Evolutionary conservation across 2,113 vertebrate genomes (phyloP).

Genomic region (Erinaceus europaeus): DNA sequence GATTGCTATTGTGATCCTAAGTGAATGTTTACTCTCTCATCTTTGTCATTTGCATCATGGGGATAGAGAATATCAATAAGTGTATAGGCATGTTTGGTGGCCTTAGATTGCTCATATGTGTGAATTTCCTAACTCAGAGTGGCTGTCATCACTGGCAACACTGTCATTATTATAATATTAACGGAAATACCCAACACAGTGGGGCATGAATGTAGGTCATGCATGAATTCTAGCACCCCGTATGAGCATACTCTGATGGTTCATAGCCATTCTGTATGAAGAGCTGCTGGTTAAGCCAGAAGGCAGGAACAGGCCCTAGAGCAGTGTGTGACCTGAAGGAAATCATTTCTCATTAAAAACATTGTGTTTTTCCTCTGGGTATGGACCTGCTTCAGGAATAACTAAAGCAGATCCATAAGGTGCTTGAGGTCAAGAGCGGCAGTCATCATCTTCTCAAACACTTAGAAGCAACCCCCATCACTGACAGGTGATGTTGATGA

Average conservation of each 20-base stretch:
- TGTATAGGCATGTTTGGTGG: background rate
- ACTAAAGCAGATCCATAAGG: background rate
- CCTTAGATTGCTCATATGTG: background rate
- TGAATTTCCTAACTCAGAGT: background rate
- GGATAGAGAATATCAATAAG: background rate
- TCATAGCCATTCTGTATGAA: background rate
- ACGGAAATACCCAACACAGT: background rate
- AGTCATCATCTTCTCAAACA: background rate
- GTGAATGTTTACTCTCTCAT: background rate
- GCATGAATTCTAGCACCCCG: background rate
- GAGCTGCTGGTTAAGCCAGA: background rate
- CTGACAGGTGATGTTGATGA: too few species aligned
- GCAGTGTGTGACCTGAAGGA: constrained; percentile 15
- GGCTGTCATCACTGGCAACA: background rate
- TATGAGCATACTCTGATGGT: background rate
- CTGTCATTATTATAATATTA: background rate
- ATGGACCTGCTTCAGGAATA: background rate
- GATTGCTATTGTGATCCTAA: background rate
- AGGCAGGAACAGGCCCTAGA: background rate
- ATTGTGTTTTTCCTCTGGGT: background rate
- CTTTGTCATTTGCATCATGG: background rate
- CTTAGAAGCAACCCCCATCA: too few species aligned
- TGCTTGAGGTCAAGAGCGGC: background rate
- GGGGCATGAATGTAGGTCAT: background rate
- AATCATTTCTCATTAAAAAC: constrained; percentile 46